phyloP scores from a whole-genome alignment of 2,113 vertebrate species.

The Poeciliopsis prolifica region DNA sequence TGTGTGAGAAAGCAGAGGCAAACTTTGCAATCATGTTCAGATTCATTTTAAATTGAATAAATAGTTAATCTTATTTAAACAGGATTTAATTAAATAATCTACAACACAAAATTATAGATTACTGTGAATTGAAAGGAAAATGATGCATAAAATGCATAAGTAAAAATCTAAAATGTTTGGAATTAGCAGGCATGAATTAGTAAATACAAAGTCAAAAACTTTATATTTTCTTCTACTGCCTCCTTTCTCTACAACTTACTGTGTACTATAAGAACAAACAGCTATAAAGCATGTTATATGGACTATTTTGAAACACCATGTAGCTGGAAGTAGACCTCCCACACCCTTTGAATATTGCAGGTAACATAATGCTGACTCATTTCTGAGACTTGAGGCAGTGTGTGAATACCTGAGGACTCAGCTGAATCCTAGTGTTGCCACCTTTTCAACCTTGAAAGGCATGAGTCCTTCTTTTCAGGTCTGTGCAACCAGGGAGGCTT shows the following conservation, averaged over 20 bases:
- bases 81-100: background rate
- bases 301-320: constrained; percentile 64
- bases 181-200: too few relatives aligned
- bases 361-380: constrained; percentile 69
- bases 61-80: background rate
- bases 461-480: constrained; percentile 59
- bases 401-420: constrained; percentile 42
- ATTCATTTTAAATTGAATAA: too few relatives aligned
- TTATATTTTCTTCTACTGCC: constrained; percentile 5
- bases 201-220: constrained; percentile 12
- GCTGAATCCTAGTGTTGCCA: constrained; percentile 49
- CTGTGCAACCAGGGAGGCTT: constrained; percentile 51
- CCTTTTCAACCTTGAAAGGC: constrained; percentile 70
- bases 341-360: constrained; percentile 26
- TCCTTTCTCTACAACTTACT: constrained; percentile 4
- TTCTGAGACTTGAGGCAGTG: constrained; percentile 38
- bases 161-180: too few relatives aligned
- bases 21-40: background rate
- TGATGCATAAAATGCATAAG: too few relatives aligned
- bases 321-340: constrained; percentile 44
- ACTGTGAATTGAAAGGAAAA: too few relatives aligned
- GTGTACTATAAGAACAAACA: constrained; percentile 16
- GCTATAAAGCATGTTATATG: constrained; percentile 19
- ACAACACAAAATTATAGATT: background rate
- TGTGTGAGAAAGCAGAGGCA: too few relatives aligned